These are phyloP conservation scores for Diachrysia chrysitis DNA, from an alignment of 2,888 invertebrate genomes.

Conservation along the genomic window DNA sequence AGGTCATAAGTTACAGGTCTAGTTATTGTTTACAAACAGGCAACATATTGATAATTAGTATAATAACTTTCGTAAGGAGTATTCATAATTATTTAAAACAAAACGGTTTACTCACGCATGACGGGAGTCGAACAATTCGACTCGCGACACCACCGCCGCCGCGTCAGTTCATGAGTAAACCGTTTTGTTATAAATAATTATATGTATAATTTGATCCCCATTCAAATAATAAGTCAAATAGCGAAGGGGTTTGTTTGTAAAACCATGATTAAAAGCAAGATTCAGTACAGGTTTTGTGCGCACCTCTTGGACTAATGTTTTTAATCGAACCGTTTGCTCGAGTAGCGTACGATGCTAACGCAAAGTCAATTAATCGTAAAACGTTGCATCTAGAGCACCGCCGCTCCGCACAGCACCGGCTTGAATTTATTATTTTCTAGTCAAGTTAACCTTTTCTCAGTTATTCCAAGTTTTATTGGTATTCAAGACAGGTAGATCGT, in stretches of 20 bases:
- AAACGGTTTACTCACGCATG: too few relatives aligned
- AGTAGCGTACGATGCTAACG: constrained; percentile 17
- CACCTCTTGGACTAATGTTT: constrained; percentile 28
- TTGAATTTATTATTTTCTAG: constrained; percentile 16
- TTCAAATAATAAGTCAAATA: constrained; percentile 12
- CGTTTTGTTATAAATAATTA: neutral
- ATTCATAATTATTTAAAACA: too few relatives aligned
- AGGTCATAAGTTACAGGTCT: too few relatives aligned
- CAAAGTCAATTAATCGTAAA: constrained; percentile 37
- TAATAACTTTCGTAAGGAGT: too few relatives aligned
- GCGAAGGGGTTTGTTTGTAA: constrained; percentile 7
- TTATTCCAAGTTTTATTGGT: constrained; percentile 3
- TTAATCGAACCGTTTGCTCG: constrained; percentile 34
- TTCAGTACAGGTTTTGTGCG: constrained; percentile 10
- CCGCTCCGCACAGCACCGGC: constrained; percentile 4
- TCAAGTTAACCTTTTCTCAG: neutral
- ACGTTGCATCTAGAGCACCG: constrained; percentile 27
- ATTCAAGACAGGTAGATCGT: constrained; percentile 5
- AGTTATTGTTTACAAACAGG: too few relatives aligned
- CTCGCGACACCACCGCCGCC: too few relatives aligned
- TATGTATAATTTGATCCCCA: neutral
- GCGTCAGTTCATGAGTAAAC: too few relatives aligned
- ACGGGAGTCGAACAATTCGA: too few relatives aligned
- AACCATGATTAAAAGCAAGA: constrained; percentile 20
- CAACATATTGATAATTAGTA: too few relatives aligned